Evolutionary conservation across 2,113 vertebrate genomes (phyloP).

Genomic region (Prochilodus magdalenae): DNA sequence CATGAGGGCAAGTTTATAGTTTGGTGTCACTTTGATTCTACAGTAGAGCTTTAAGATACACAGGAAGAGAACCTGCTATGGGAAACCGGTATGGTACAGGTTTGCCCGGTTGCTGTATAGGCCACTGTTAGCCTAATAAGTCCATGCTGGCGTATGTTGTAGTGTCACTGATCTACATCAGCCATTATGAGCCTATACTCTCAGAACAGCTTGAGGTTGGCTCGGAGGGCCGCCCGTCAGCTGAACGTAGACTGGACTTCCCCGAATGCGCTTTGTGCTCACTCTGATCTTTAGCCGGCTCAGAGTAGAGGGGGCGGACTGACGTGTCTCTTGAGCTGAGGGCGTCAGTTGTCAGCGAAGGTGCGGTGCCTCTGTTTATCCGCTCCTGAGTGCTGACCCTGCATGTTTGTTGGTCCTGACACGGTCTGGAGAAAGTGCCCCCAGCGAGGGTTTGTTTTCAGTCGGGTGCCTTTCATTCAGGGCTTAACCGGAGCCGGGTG

Average conservation of each 20-base stretch:
- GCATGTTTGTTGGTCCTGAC: not conserved
- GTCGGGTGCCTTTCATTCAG: conserved; percentile 1
- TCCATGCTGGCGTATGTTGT: not conserved
- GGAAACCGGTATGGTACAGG: no score
- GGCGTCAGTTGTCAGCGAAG: not conserved
- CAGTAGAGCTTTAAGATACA: no score
- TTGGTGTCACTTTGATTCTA: no score
- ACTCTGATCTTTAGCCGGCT: not conserved
- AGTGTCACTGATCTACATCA: not conserved
- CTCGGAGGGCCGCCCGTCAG: not conserved
- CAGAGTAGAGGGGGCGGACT: not conserved
- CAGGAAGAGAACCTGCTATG: no score
- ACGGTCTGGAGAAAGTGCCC: not conserved
- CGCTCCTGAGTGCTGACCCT: not conserved
- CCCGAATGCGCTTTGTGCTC: not conserved
- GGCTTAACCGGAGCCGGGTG: not conserved
- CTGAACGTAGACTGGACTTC: not conserved
- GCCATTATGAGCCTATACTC: not conserved
- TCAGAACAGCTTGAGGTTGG: not conserved
- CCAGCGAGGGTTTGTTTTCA: conserved; percentile 16
- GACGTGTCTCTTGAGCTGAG: not conserved
- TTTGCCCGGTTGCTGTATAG: not conserved
- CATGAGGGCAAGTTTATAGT: no score
- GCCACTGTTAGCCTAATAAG: not conserved
- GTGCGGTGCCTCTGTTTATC: not conserved